A percentile compares a stretch with the other conserved stretches of the same genome.
These are phyloP conservation scores for Lophius piscatorius DNA, from an alignment of 2,113 vertebrate genomes.

Conservation along the genomic window DNA sequence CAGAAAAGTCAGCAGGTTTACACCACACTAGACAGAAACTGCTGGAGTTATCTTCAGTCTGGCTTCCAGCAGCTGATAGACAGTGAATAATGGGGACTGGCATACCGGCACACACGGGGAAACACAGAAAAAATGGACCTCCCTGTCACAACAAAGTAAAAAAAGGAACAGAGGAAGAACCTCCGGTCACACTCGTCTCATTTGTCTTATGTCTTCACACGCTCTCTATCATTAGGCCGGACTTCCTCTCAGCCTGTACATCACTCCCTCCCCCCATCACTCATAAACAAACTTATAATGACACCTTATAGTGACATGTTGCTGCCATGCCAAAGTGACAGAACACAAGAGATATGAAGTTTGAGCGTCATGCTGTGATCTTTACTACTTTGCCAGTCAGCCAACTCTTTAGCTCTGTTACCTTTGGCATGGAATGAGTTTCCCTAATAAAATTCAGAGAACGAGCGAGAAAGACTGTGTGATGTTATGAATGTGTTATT, in stretches of 20 bases:
- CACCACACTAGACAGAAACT: conserved; percentile 43
- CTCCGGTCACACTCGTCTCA: conserved; percentile 48
- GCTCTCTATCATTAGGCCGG: conserved; percentile 8
- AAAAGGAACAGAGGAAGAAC: conserved; percentile 33
- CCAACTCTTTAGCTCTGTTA: too few species aligned
- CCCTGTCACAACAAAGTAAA: conserved; percentile 38
- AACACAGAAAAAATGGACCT: conserved; percentile 17
- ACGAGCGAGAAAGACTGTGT: too few species aligned
- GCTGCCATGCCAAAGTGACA: too few species aligned
- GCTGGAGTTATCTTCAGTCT: conserved; percentile 42
- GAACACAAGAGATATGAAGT: too few species aligned
- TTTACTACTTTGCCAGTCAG: too few species aligned
- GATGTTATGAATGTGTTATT: too few species aligned
- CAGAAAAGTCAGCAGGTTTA: conserved; percentile 62
- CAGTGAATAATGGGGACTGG: conserved; percentile 50
- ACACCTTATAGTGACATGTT: too few species aligned
- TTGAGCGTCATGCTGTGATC: too few species aligned
- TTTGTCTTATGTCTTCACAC: conserved; percentile 14
- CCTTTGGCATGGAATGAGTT: too few species aligned
- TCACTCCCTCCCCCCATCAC: not conserved
- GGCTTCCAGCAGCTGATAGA: conserved; percentile 48
- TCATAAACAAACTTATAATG: too few species aligned
- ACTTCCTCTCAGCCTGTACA: not conserved
- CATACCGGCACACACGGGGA: conserved; percentile 7
- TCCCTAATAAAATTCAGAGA: too few species aligned